phyloP scores from a whole-genome alignment of 1,140 invertebrate species.

The Drosophila carrolli region DNA sequence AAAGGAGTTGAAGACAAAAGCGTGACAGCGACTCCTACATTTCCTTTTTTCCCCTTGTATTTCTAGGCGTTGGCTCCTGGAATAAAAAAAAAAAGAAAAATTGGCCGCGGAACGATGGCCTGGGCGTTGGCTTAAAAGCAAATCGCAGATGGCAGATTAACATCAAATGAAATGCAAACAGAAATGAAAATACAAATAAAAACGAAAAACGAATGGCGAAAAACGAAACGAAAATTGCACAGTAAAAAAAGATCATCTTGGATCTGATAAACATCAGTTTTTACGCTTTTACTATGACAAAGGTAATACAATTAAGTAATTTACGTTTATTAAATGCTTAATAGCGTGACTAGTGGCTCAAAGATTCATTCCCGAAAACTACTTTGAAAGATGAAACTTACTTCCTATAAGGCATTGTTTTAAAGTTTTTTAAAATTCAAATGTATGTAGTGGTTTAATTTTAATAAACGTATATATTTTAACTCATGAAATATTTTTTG shows the following conservation, averaged over 20 bases:
- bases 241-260: neutral
- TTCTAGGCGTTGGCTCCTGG: conserved; percentile 73
- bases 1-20: conserved; percentile 36
- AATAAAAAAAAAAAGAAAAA: neutral
- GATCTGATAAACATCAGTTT: neutral
- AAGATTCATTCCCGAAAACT: too few relatives aligned
- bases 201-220: conserved; percentile 10
- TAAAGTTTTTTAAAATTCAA: too few relatives aligned
- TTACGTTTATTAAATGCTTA: too few relatives aligned
- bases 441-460: too few relatives aligned
- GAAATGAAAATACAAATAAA: conserved; percentile 25
- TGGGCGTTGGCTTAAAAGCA: conserved; percentile 56
- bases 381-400: too few relatives aligned
- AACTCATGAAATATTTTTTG: too few relatives aligned
- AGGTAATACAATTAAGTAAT: too few relatives aligned
- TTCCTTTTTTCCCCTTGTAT: conserved; percentile 32
- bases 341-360: too few relatives aligned
- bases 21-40: conserved; percentile 40
- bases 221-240: conserved; percentile 1
- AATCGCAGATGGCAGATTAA: conserved; percentile 73
- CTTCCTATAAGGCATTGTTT: too few relatives aligned
- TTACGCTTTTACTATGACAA: too few relatives aligned
- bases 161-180: conserved; percentile 61
- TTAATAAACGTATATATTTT: too few relatives aligned
- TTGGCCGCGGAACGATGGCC: conserved; percentile 13